A percentile compares a stretch with the other conserved stretches of the same genome.
Evolutionary conservation across 2,113 vertebrate genomes (phyloP).

Genomic region (Corythaeola cristata): DNA sequence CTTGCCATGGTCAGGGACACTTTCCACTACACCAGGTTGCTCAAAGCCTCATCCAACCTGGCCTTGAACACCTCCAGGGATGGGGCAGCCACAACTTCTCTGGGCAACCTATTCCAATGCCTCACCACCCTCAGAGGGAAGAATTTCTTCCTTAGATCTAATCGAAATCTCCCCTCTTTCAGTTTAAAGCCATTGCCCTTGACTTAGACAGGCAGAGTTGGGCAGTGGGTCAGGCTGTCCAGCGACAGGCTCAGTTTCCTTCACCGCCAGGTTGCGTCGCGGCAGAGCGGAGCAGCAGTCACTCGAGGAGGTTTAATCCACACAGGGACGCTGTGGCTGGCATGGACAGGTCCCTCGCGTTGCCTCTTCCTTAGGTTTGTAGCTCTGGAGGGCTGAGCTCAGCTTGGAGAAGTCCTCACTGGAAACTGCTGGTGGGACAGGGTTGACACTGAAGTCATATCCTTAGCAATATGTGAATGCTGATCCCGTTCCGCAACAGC

Average conservation of each 20-base stretch:
- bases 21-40: too few relatives aligned
- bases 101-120: too few relatives aligned
- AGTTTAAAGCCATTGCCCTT: too few relatives aligned
- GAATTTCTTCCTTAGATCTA: too few relatives aligned
- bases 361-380: background rate
- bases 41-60: too few relatives aligned
- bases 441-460: slow-evolving; percentile 16
- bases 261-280: accelerated
- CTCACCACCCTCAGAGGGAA: too few relatives aligned
- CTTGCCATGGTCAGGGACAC: too few relatives aligned
- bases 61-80: too few relatives aligned
- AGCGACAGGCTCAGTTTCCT: background rate
- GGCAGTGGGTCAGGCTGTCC: background rate
- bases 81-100: too few relatives aligned
- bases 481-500: background rate
- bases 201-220: background rate
- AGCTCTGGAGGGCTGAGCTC: background rate
- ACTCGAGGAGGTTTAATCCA: accelerated
- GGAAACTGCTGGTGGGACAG: background rate
- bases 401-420: background rate
- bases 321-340: accelerated
- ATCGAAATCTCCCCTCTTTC: too few relatives aligned
- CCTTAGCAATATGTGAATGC: background rate
- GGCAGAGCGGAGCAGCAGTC: background rate
- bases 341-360: accelerated